Base-by-base conservation (phyloP, 92 coral and sea anemone genomes). In the Umimayanthus chanpuru region DNA sequence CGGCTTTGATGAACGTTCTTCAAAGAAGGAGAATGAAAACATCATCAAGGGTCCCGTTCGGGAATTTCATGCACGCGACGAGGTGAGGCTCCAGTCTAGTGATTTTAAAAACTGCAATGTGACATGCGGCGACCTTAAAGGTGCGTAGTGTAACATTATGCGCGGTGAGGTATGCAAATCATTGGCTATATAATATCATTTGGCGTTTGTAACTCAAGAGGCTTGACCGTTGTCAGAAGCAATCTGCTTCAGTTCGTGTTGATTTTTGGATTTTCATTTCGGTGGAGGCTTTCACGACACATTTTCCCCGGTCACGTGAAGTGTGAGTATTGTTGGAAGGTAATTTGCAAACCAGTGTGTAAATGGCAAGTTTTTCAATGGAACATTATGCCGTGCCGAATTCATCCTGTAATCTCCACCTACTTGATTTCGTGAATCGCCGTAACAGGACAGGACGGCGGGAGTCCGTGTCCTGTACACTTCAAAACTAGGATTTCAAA, bases 191-290 rank as follows among this genome's bases (percentile, higher is more conserved):
- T 83, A 83, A 83, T 83, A 70, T 83, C 87, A 44, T 83, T 82
- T 83, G 87, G 87, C 87, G 32, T 83, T 83, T 83, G 87, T 83
- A 83, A 83, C 77, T 83, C 87, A 83, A 83, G 87, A 83, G 66
- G 87, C 74, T 44, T 68, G 67, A 83, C 87, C 78, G 78, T 66
- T 83, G 87, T 70, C 87, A 83, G 87, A 82, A 50, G 87, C 77
- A 41, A 68, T 67, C 87, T 83, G 56, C 87, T 72, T 72, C 78
- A 72, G 78, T 83, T 83, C 67, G 87, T 43, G 78, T 70, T 43
- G 49, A 36, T 71, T 44, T 68, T 50, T 10, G 10, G 76, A 32
- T 55, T 65, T 25, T 43, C 71, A 25, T 29, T 32, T 68, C 38
- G 44, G 49, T 7, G 56, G 65, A 21, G 61, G 65, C 29, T 83